Base-by-base conservation (phyloP, 2,113 vertebrate genomes). In the Siphamia tubifer region DNA sequence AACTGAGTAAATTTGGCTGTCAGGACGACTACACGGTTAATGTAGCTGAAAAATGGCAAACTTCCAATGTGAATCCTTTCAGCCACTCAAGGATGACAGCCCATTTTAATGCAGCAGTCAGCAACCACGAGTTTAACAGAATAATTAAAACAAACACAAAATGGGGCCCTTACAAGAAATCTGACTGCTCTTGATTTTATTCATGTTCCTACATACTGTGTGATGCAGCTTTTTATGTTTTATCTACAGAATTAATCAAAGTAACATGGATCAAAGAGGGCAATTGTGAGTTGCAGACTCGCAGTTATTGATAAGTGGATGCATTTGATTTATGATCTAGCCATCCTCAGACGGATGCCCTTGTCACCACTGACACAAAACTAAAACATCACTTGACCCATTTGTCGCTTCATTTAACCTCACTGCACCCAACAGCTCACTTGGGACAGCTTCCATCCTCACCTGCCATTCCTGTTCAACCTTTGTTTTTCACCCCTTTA, bases 41-140 rank as follows among this genome's bases (percentile, higher is more conserved):
- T 87, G 87, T 84, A 84, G 87, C 87, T 87, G 68, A 73, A 75
- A 79, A 85, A 89, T 61, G 67, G 73, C 71, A 69, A 80, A 42
- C 36, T 70, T 79, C 65, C 61, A 55, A 63, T 72, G 82, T 83
- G 72, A 90, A 90, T 89, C 73, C 80, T 84, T 79, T 81, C 54
- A 81, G 82, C 47, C 74, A 68, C 76, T 88, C 79, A 68, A 74
- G 77, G 62, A 60, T 83, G 82, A 90, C 74, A 72, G 65, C 61
- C 74, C 56, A 61, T 79, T 87, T 77, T 39, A 85, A 57, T 65
- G 79, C 67, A 45, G 81, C 70, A 38, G 45, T n/a, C n/a, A n/a
- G n/a, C n/a, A n/a, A n/a, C 36, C 61, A 20, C 51, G 56, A 64
- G 57, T 67, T 39, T 76, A 58, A 81, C 65, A 78, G 74, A 72